Evolutionary conservation across 1,140 invertebrate species (phyloP), one percentile per base, ranked within the genome.

Genomic region (Neelides sp.): DNA sequence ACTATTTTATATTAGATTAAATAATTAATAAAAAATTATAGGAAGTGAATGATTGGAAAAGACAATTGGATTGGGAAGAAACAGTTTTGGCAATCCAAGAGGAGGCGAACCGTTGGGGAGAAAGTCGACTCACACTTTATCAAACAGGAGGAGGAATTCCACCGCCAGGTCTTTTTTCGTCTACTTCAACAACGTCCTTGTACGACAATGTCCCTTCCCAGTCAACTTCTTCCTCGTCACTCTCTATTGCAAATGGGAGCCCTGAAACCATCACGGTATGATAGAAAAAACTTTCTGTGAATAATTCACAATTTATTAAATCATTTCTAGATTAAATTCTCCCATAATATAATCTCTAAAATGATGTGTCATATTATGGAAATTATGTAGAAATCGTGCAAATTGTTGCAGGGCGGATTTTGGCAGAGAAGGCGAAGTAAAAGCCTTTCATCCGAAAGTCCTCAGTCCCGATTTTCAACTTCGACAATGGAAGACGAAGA

Each of bases 1-100:
- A 35, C 22, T 44, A 45, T 34, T 62, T 49, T 51, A 53, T 45
- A 19, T 48, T 46, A 3, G 3, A 12, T 7, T 5, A 41, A 19
- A 27, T 41, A 20, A 22, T 47, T 27, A n/a, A n/a, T n/a, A n/a
- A n/a, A n/a, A n/a, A n/a, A n/a, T 40, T 55, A 32, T 32, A 55
- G 53, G 45, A 58, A 46, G 57, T 52, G 24, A 52, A 52, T 24
- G 49, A 55, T 26, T 48, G 36, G 27, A 52, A 43, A 23, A 37
- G 52, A 8, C 39, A 42, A 30, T 24, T 52, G 20, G 54, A 47
- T 20, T 52, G 43, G 43, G 49, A 40, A 27, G 44, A 50, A 47
- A 12, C 37, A 36, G 48, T 55, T 17, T 5, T 56, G 24, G 40
- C 49, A 41, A 44, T 47, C 10, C 26, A 52, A 44, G 17, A 35